Conservation (phyloP, 2,113 vertebrate genomes). For the Raja brachyura region DNA sequence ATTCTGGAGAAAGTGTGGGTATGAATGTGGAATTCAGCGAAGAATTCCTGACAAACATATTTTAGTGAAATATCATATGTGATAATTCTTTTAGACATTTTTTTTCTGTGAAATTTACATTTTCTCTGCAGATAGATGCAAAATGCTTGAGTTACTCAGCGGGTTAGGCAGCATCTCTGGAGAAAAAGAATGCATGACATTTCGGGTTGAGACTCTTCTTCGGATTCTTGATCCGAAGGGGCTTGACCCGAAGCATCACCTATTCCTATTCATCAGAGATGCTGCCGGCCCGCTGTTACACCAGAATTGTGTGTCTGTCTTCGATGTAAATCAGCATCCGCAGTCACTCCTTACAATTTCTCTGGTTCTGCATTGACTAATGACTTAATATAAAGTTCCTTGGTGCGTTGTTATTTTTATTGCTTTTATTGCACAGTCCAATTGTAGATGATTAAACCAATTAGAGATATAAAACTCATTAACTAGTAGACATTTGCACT, state of each 20-base stretch:
- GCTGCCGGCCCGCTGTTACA: too few relatives aligned
- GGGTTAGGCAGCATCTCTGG: too few relatives aligned
- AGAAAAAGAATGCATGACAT: too few relatives aligned
- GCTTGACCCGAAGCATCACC: too few relatives aligned
- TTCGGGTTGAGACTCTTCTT: too few relatives aligned
- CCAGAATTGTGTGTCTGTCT: too few relatives aligned
- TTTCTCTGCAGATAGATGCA: background rate
- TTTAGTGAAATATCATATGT: background rate
- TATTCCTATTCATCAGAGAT: too few relatives aligned
- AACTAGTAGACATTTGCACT: background rate
- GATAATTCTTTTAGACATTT: background rate
- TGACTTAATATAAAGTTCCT: background rate
- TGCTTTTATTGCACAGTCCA: background rate
- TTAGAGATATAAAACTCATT: background rate
- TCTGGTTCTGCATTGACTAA: background rate
- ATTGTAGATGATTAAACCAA: background rate
- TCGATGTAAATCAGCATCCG: too few relatives aligned
- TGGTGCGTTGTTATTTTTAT: background rate
- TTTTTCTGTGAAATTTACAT: background rate
- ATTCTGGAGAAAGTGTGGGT: too few relatives aligned
- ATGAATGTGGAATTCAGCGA: too few relatives aligned
- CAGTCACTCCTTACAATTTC: background rate
- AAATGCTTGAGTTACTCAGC: too few relatives aligned
- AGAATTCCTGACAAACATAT: background rate
- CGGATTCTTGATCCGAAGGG: too few relatives aligned